Percentiles rank a stretch among this genome's conserved stretches.
These are phyloP conservation scores for Drosophila eugracilis DNA, from an alignment of 1,140 invertebrate genomes.

Conservation along the genomic window DNA sequence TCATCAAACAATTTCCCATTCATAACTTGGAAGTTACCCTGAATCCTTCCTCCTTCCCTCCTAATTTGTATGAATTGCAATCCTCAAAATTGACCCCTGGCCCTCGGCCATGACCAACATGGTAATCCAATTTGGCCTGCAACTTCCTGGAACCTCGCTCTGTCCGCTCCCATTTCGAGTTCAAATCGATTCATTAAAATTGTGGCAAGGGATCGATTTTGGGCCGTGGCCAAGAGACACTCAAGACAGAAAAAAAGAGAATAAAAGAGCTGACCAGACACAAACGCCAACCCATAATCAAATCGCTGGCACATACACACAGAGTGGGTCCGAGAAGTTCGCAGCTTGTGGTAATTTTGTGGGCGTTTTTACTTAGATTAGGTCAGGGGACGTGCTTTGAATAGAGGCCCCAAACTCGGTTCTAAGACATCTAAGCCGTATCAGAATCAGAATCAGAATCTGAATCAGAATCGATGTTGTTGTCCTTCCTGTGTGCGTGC, in stretches of 20 bases:
- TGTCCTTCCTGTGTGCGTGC: constrained; percentile 67
- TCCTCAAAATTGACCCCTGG: constrained; percentile 14
- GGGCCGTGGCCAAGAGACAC: constrained; percentile 48
- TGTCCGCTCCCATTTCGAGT: constrained; percentile 57
- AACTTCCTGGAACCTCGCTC: constrained; percentile 60
- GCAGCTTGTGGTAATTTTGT: constrained; percentile 84
- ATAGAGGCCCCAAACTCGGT: constrained; percentile 46
- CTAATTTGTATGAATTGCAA: constrained; percentile 5
- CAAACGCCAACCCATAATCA: constrained; percentile 49
- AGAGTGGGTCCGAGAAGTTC: constrained; percentile 57
- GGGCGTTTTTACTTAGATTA: constrained; percentile 83
- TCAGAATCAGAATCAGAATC: constrained; percentile 45
- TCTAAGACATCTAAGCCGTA: constrained; percentile 71
- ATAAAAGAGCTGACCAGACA: constrained; percentile 51
- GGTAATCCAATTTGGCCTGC: constrained; percentile 74
- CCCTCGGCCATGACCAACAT: constrained; percentile 49
- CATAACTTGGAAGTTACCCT: neutral
- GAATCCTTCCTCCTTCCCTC: neutral
- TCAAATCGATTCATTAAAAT: constrained; percentile 81
- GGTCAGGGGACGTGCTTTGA: constrained; percentile 83
- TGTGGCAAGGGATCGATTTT: constrained; percentile 57
- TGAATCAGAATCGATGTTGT: constrained; percentile 53
- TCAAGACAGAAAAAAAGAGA: constrained; percentile 36
- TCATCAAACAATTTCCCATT: neutral
- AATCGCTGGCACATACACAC: constrained; percentile 22